Percentiles rank a stretch among this genome's conserved stretches.
Conservation (phyloP, 53 echinoderm and acorn worm species). For the Crossaster papposus region DNA sequence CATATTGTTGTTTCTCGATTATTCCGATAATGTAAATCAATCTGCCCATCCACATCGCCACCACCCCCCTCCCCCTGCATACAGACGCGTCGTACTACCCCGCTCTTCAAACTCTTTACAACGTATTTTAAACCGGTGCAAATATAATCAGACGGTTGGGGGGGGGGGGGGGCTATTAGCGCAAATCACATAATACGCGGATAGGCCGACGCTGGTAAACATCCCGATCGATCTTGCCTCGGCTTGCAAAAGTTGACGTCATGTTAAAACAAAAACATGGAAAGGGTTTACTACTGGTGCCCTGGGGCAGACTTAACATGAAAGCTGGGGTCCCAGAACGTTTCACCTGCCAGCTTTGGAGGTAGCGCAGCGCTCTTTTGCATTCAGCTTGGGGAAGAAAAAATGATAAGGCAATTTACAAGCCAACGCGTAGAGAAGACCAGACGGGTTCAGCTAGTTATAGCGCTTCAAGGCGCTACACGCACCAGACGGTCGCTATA, state of each 20-base stretch:
- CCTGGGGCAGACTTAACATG: background rate
- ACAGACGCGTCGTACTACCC: background rate
- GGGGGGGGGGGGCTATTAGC: background rate
- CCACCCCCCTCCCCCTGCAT: background rate
- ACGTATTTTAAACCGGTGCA: background rate
- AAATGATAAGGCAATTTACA: constrained; percentile 6
- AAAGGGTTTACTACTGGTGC: background rate
- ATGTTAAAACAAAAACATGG: constrained; percentile 1
- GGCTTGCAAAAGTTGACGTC: constrained; percentile 4
- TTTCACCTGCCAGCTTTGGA: constrained; percentile 31
- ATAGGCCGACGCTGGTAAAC: constrained; percentile 15
- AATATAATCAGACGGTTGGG: background rate
- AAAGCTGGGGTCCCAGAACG: background rate
- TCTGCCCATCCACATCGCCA: background rate
- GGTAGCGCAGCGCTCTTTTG: background rate
- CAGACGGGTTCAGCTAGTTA: background rate
- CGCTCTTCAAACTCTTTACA: constrained; percentile 1
- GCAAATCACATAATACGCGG: constrained; percentile 1
- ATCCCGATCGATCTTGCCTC: constrained; percentile 1
- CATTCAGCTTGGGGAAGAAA: background rate
- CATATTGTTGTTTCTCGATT: background rate
- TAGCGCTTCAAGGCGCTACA: background rate
- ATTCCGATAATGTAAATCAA: background rate
- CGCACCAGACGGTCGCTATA: background rate
- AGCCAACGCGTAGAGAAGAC: background rate